These are phyloP conservation scores for Mus spretus DNA, from an alignment of 2,797 vertebrate genomes.

Conservation along the genomic window DNA sequence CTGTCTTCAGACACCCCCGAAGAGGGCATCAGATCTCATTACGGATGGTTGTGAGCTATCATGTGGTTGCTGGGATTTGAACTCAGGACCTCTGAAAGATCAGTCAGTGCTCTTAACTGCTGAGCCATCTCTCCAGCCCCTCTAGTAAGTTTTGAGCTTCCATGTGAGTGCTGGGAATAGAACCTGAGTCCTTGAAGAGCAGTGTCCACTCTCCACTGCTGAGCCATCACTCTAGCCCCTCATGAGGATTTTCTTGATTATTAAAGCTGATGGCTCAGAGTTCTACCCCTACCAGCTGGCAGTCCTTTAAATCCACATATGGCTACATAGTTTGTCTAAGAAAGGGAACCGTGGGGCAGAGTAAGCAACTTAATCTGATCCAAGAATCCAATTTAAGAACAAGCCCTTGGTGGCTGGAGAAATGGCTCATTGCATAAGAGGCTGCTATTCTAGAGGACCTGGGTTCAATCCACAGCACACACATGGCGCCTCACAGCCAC, in stretches of 20 bases:
- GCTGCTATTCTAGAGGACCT: background rate
- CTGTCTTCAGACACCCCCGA: too few relatives aligned
- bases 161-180: background rate
- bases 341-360: conserved; percentile 11
- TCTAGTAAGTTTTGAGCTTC: background rate
- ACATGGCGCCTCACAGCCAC: background rate
- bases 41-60: too few relatives aligned
- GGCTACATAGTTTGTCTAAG: background rate
- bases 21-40: too few relatives aligned
- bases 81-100: too few relatives aligned
- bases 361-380: background rate
- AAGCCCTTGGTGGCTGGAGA: background rate
- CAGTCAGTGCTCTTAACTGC: too few relatives aligned
- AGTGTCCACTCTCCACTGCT: background rate
- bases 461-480: background rate
- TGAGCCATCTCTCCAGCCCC: too few relatives aligned
- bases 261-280: background rate
- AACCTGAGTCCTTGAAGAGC: background rate
- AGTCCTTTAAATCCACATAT: conserved; percentile 21
- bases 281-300: background rate
- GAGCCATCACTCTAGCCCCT: background rate
- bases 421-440: background rate
- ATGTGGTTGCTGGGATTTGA: too few relatives aligned
- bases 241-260: conserved; percentile 17
- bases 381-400: background rate